A percentile compares a stretch with the other conserved stretches of the same genome.
Evolutionary conservation across 2,797 vertebrate species (phyloP).

Genomic region (Coranthus polyacanthus): DNA sequence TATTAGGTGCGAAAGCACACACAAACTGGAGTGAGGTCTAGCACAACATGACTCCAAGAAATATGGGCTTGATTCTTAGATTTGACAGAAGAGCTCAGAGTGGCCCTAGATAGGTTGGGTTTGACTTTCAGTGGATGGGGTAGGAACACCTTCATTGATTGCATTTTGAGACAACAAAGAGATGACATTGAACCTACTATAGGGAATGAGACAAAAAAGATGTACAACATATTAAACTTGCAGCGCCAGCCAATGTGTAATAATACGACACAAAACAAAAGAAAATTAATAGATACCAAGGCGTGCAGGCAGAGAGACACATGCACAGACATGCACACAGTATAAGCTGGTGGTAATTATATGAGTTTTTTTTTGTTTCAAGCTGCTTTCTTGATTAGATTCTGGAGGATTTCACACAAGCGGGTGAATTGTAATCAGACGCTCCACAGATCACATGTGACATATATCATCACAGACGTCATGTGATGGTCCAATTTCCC

Average conservation of each 20-base stretch:
- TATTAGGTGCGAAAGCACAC: conserved; percentile 85
- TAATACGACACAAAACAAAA: conserved; percentile 58
- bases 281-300: conserved; percentile 69
- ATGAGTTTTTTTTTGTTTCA: conserved; percentile 53
- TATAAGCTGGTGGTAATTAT: conserved; percentile 27
- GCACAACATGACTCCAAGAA: conserved; percentile 89
- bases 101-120: conserved; percentile 80
- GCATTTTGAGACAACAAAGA: conserved; percentile 85
- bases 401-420: conserved; percentile 61
- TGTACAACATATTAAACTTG: conserved; percentile 72
- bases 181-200: conserved; percentile 83
- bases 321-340: conserved; percentile 7
- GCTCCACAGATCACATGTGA: conserved; percentile 64
- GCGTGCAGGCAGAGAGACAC: conserved; percentile 25
- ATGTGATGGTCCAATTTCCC: conserved; percentile 81
- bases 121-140: conserved; percentile 87
- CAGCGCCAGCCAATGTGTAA: conserved; percentile 57
- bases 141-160: conserved; percentile 87
- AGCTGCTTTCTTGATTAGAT: conserved; percentile 70
- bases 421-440: conserved; percentile 79
- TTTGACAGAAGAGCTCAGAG: conserved; percentile 87
- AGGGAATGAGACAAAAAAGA: conserved; percentile 70
- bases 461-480: conserved; percentile 78
- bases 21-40: conserved; percentile 83
- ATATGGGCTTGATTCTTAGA: conserved; percentile 87